Evolutionary conservation across 2,797 vertebrate genomes (phyloP), one percentile per base, ranked within the genome.

Genomic region (Oceanodroma leucorhoa): DNA sequence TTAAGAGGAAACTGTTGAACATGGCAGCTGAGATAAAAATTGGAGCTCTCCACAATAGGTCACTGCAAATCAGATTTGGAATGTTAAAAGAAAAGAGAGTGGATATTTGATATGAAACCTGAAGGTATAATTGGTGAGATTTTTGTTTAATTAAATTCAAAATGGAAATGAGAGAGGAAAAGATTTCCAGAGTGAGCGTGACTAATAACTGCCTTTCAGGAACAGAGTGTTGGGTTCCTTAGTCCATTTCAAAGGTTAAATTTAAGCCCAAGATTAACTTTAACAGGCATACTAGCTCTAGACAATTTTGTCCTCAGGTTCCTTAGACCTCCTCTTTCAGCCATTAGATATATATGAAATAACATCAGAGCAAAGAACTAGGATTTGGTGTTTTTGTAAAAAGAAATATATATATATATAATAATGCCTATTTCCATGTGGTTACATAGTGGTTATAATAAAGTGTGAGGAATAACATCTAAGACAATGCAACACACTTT

Each of bases 101-200:
- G 8, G 41, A 14, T 58, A 81, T 81, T 65, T 64, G 12, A 75
- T 51, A 72, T 23, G 34, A 91, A 86, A 83, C 30, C 7, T 43
- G 27, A 53, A 75, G 22, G 20, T 51, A 50, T 38, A 80, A 91
- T 30, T 71, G 26, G 26, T 79, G 66, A 78, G 34, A 72, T 61
- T 86, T 83, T 86, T 78, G n/a, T 45, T 70, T 83, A 54, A 93
- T 84, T 81, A 72, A 82, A 95, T 78, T 79, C 27, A 93, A 90
- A 86, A 69, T 1, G 32, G 58, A 83, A 81, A 71, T 24, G 41
- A 82, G 15, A 73, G 43, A 54, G 17, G 20, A 83, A 70, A 90
- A 50, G 5, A n/a, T 88, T 81, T 90, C 45, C 34, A 50, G 34
- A 67, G 22, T 40, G 38, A 83, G 34, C 24, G 75, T 0, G 0